Percentiles rank a stretch among this genome's conserved stretches.
These are phyloP conservation scores for Pantelozetes paolii DNA, from an alignment of 2,888 invertebrate genomes.

Conservation along the genomic window DNA sequence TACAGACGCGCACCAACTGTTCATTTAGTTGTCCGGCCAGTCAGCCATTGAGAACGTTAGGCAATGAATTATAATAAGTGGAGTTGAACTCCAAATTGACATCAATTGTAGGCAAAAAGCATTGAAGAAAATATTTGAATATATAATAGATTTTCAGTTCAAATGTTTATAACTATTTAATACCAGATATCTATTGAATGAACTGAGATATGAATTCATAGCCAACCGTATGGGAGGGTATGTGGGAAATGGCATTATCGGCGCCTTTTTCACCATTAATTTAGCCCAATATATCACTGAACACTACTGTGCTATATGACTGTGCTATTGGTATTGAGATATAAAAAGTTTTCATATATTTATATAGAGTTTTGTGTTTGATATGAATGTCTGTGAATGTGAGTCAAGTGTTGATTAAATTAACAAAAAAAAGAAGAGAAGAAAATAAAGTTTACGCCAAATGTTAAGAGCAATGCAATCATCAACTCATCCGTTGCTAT, in stretches of 20 bases:
- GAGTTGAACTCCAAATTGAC: too few species aligned
- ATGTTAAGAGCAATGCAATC: not conserved
- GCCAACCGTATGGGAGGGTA: not conserved
- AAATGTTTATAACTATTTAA: not conserved
- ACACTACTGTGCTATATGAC: too few species aligned
- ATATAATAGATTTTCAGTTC: too few species aligned
- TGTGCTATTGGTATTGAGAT: not conserved
- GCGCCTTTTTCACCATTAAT: slow-evolving; percentile 19
- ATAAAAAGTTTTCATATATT: slow-evolving; percentile 19
- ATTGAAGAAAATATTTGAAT: not conserved
- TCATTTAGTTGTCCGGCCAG: slow-evolving; percentile 3
- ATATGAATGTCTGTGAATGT: not conserved
- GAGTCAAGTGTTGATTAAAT: not conserved
- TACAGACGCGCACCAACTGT: not conserved
- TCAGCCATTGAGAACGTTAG: slow-evolving; percentile 13
- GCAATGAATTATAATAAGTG: slow-evolving; percentile 4
- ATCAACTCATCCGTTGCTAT: slow-evolving; percentile 2
- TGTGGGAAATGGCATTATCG: slow-evolving; percentile 18
- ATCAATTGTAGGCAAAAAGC: not conserved
- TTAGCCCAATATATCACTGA: not conserved
- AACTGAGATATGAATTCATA: not conserved
- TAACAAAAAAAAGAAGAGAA: not conserved
- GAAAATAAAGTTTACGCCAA: not conserved
- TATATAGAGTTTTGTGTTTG: not conserved
- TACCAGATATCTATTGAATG: not conserved